Evolutionary conservation across 2,797 vertebrate genomes (phyloP).

Genomic region (Halcyon badia): DNA sequence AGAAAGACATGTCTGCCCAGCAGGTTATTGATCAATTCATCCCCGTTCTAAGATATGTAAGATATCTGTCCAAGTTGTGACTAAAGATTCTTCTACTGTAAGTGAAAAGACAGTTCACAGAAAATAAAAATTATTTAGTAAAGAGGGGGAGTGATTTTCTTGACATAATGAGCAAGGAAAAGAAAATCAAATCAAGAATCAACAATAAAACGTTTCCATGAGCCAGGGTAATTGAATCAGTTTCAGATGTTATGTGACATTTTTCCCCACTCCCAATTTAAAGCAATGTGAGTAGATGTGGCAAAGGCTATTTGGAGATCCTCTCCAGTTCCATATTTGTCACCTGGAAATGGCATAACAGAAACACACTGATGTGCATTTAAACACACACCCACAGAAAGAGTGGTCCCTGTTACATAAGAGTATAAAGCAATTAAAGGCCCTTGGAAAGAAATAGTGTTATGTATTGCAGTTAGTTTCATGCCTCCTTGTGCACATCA

Average conservation of each 20-base stretch:
- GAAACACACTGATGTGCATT: not conserved
- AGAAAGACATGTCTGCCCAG: not conserved
- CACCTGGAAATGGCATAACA: not conserved
- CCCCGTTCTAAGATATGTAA: not conserved
- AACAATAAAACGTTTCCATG: not conserved
- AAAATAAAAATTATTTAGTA: not conserved
- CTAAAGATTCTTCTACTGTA: not conserved
- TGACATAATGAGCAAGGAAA: not conserved
- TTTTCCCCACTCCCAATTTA: not conserved
- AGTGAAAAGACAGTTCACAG: not conserved
- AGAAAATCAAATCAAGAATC: not conserved
- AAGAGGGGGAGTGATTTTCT: rapidly evolving
- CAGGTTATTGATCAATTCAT: not conserved
- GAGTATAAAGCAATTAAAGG: not conserved
- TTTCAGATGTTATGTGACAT: not conserved
- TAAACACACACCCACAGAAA: not conserved
- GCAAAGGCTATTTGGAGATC: not conserved
- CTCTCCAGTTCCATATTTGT: not conserved
- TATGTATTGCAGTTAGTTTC: slow-evolving; percentile 19
- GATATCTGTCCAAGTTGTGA: not conserved
- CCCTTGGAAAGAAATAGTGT: not conserved
- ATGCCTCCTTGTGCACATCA: not conserved
- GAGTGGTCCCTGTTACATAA: not conserved
- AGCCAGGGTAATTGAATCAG: not conserved
- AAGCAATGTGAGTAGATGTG: not conserved